Conservation (phyloP, 2,888 invertebrate species). For the Eurois occulta region DNA sequence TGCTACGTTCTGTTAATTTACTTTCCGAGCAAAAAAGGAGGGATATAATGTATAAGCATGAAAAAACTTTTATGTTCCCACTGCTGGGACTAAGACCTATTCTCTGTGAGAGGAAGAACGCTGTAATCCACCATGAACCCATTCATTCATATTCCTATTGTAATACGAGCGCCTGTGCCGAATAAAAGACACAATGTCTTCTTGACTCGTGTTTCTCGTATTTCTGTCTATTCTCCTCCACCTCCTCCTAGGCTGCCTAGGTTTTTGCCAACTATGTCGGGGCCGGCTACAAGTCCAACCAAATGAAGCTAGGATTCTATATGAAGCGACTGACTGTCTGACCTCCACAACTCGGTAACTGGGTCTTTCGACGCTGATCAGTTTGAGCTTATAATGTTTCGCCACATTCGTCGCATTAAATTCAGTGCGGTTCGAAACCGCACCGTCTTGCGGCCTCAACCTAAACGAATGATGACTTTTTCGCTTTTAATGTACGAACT, state of each 20-base stretch:
- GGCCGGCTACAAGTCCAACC: background rate
- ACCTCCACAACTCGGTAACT: background rate
- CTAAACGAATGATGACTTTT: background rate
- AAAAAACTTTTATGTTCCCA: background rate
- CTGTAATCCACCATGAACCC: background rate
- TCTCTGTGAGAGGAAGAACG: background rate
- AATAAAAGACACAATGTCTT: background rate
- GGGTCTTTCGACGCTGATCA: background rate
- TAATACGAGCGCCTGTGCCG: background rate
- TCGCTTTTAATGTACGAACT: background rate
- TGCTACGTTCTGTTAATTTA: background rate
- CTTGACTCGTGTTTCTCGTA: background rate
- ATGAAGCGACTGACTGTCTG: background rate
- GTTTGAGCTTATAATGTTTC: background rate
- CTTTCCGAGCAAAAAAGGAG: background rate
- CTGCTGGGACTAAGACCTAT: background rate
- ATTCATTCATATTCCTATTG: background rate
- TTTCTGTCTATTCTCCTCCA: background rate
- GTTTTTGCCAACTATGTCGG: background rate
- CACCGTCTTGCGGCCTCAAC: too few relatives aligned
- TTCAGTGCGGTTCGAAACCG: too few relatives aligned
- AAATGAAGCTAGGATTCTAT: background rate
- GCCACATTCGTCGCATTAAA: too few relatives aligned
- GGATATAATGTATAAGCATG: background rate
- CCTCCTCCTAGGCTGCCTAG: background rate